Conservation (phyloP, 2,888 invertebrate species). For the Strigamia maritima region DNA sequence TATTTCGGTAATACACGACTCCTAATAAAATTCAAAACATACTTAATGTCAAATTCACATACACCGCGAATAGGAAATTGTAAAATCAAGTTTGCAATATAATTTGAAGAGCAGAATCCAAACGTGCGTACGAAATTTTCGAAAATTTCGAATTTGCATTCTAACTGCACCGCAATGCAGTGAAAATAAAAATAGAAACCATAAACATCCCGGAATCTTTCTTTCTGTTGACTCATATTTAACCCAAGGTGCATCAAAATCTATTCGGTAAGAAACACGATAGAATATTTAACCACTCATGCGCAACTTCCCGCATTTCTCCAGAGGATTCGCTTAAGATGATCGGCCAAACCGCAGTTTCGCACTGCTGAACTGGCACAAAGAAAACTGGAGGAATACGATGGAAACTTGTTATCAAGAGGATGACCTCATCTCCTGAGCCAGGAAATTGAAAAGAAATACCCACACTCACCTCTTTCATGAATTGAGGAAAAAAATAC, state of each 20-base stretch:
- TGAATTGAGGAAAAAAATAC: background rate
- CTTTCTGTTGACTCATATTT: background rate
- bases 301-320: background rate
- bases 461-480: background rate
- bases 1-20: too few species aligned
- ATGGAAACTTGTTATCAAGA: background rate
- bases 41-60: too few species aligned
- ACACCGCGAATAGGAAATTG: too few species aligned
- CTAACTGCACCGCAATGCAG: background rate
- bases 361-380: conserved; percentile 19
- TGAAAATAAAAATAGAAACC: background rate
- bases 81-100: too few species aligned
- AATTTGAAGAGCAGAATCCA: too few species aligned
- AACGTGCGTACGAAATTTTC: too few species aligned
- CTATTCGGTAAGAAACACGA: background rate
- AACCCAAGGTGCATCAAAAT: background rate
- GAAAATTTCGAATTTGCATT: background rate
- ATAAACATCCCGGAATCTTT: background rate
- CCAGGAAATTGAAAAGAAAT: background rate
- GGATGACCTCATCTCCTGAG: background rate
- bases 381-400: background rate
- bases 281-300: conserved; percentile 6
- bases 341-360: conserved; percentile 1
- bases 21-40: too few species aligned
- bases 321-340: background rate